Evolutionary conservation across 1,140 invertebrate species (phyloP).

Genomic region (Diprion similis): DNA sequence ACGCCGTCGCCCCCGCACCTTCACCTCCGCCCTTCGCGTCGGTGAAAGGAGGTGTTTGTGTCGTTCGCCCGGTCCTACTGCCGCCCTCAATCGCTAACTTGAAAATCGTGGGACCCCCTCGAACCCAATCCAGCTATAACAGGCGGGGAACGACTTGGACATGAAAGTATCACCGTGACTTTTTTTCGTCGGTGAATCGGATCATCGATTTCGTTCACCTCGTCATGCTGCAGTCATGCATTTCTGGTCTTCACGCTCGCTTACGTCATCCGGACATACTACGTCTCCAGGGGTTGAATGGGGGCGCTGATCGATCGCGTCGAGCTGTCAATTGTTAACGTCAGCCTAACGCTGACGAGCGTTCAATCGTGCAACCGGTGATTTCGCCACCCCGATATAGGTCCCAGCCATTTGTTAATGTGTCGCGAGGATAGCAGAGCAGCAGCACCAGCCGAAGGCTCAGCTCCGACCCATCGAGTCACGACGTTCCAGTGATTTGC

Average conservation of each 20-base stretch:
- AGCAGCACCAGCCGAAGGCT: constrained; percentile 17
- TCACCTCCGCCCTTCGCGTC: background rate
- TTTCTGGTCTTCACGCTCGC: constrained; percentile 30
- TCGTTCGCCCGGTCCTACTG: constrained; percentile 37
- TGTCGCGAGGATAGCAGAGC: constrained; percentile 14
- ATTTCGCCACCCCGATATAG: too few relatives aligned
- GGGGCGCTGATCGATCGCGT: constrained; percentile 41
- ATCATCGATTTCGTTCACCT: constrained; percentile 19
- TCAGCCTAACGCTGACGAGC: background rate
- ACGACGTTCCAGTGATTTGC: constrained; percentile 10
- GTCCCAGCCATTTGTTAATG: too few relatives aligned
- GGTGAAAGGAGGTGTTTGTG: constrained; percentile 46
- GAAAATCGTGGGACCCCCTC: constrained; percentile 37
- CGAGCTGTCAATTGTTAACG: constrained; percentile 27
- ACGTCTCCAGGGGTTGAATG: constrained; percentile 13
- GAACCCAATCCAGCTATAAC: constrained; percentile 46
- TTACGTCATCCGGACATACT: constrained; percentile 10
- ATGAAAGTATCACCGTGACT: constrained; percentile 40
- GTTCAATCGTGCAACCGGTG: background rate
- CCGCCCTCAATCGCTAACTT: constrained; percentile 4
- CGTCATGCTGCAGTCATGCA: constrained; percentile 29
- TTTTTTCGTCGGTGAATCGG: background rate
- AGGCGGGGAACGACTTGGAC: constrained; percentile 37
- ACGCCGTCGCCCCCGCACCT: constrained; percentile 20
- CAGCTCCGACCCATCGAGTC: constrained; percentile 12